Base-by-base conservation (phyloP, 2,113 vertebrate genomes). In the Porphyrio hochstetteri region DNA sequence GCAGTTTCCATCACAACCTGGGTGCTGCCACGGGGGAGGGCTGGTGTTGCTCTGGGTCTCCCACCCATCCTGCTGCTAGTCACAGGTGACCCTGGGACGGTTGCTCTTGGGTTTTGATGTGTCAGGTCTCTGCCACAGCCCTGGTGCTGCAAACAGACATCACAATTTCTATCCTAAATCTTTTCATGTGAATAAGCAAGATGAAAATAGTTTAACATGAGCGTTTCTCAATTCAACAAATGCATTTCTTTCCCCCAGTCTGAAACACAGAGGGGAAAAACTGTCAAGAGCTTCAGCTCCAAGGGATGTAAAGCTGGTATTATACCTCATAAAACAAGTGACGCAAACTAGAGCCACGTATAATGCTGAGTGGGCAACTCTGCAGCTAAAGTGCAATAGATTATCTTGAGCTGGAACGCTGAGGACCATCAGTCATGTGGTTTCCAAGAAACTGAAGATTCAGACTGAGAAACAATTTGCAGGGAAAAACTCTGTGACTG, bases 281-380 rank as follows among this genome's bases (percentile, higher is more conserved):
- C 2, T 31, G 80, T 89, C 93, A 95, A 96, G 88, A 57, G 11
- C 79, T 69, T 88, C 79, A 64, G 63, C 85, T 75, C 40, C 9
- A 13, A 75, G 86, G 74, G 82, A 64, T 79, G 71, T 86, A 77
- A 91, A 90, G 79, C 82, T 78, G 70, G 48, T 75, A 18, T 91
- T 85, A 67, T 28, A 79, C 53, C 74, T 87, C 11, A 1, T 95
- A 94, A 96, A 94, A 85, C 88, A 93, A 92, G 88, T 16, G 80
- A 83, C 52, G 74, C 79, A 75, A 94, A 91, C 77, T 72, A 56
- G 84, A 95, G 80, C 91, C 3, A 1, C 23, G 74, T 50, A 16
- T 87, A 96, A 82, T n/a, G 93, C 95, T 96, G 95, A 96, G 81
- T 92, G 88, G 88, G 83, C 94, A 97, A 65, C 86, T 92, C 78